Evolutionary conservation across 1,140 invertebrate genomes (phyloP), one percentile per base, ranked within the genome.

Genomic region (Drosophila fuyamai): DNA sequence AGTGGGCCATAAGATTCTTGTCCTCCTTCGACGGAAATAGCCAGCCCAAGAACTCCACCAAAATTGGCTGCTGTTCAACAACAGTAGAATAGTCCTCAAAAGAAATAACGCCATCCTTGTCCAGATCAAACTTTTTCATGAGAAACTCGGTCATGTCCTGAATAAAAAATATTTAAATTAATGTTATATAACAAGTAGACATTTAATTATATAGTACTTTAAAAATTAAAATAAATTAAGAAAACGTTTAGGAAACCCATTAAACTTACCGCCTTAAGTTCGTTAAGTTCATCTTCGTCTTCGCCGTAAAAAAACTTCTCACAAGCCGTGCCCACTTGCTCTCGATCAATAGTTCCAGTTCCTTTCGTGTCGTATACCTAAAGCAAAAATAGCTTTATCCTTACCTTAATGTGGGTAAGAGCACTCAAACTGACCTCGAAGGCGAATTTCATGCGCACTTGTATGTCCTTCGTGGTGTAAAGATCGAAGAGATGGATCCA

Each of bases 41-140:
- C 54, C 95, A 95, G 0, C 97, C 97, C 76, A 97, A 94, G 36
- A 94, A 94, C 91, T 97, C 96, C 12, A 97, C 81, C 5, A 97
- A 93, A 5, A 96, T 93, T 0, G 94, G 94, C 51, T 97, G 95
- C 13, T 93, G 93, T 46, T 93, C 80, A 1, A 97, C 95, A 0
- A 95, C 94, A 5, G 91, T 86, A 47, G 93, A 93, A 81, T 96
- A 97, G 91, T 98, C 97, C 1, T 94, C 92, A 65, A 94, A 94
- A 1, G 95, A 95, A 29, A 97, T 94, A 63, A 95, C 94, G 1
- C 96, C 96, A 83, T 97, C 96, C 70, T 95, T 94, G 90, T 97
- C 96, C 1, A 94, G 60, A 81, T 97, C 97, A 92, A 97, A 94
- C 61, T 95, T 95, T 74, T 95, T 96, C 14, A 96, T 90, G 54